Conservation (phyloP, 2,888 invertebrate species). For the Yponomeuta sedellus region DNA sequence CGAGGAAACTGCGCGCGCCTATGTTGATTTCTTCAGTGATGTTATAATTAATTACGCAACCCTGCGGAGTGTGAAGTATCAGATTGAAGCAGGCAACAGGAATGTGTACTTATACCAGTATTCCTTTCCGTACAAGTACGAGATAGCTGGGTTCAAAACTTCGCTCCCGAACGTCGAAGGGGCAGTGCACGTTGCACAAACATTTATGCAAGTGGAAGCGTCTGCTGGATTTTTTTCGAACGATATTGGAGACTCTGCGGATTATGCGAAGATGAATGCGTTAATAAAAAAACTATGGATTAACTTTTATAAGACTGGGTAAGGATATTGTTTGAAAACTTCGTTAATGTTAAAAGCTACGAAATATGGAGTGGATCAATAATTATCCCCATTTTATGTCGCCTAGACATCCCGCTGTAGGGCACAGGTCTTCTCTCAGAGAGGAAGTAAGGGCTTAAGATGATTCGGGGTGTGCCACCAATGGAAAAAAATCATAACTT, state of each 20-base stretch:
- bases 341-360: no score
- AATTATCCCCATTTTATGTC: no score
- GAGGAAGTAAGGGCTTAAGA: no score
- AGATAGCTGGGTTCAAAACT: no score
- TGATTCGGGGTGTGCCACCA: no score
- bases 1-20: not conserved
- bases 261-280: constrained; percentile 29
- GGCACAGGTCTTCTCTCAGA: no score
- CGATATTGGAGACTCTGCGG: constrained; percentile 16
- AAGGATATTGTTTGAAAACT: no score
- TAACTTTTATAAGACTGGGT: constrained; percentile 41
- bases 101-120: constrained; percentile 13
- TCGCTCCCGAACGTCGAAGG: no score
- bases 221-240: not conserved
- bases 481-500: no score
- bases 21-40: constrained; percentile 14
- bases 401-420: no score
- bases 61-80: not conserved
- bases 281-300: constrained; percentile 37
- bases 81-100: constrained; percentile 4
- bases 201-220: not conserved
- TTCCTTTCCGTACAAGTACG: not conserved
- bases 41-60: constrained; percentile 1
- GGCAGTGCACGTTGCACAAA: no score
- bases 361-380: no score